A percentile compares a stretch with the other conserved stretches of the same genome.
Conservation (phyloP, 2,113 vertebrate species). For the Phocoena phocoena region DNA sequence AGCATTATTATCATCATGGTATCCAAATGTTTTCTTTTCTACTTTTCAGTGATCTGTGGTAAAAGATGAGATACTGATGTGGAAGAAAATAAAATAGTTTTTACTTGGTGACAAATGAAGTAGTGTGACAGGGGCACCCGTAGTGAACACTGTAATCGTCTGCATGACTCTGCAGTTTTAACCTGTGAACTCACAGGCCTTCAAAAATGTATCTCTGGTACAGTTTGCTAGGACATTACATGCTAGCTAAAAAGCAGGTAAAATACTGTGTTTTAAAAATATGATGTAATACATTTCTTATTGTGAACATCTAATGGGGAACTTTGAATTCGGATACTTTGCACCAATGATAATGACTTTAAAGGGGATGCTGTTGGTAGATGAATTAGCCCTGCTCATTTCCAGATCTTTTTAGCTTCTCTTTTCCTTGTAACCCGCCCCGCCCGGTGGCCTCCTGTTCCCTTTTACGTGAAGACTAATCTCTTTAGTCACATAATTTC, state of each 20-base stretch:
- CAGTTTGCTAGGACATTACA: not conserved
- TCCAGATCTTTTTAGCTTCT: not conserved
- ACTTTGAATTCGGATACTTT: not conserved
- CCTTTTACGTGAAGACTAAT: not conserved
- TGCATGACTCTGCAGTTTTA: not conserved
- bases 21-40: not conserved
- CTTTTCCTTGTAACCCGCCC: not conserved
- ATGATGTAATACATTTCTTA: not conserved
- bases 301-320: not conserved
- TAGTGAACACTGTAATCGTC: not conserved
- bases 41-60: not conserved
- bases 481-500: not conserved
- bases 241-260: not conserved
- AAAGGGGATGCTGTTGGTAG: not conserved
- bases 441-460: not conserved
- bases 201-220: not conserved
- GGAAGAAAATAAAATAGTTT: slow-evolving; percentile 16
- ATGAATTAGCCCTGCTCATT: not conserved
- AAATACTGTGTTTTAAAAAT: not conserved
- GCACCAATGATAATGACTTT: not conserved
- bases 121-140: not conserved
- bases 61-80: slow-evolving; percentile 38
- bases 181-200: not conserved
- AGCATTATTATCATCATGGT: not conserved
- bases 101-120: slow-evolving; percentile 16